Evolutionary conservation across 64 coral and sea anemone genomes (phyloP), one percentile per base, ranked within the genome.

Genomic region (Montipora sp.): DNA sequence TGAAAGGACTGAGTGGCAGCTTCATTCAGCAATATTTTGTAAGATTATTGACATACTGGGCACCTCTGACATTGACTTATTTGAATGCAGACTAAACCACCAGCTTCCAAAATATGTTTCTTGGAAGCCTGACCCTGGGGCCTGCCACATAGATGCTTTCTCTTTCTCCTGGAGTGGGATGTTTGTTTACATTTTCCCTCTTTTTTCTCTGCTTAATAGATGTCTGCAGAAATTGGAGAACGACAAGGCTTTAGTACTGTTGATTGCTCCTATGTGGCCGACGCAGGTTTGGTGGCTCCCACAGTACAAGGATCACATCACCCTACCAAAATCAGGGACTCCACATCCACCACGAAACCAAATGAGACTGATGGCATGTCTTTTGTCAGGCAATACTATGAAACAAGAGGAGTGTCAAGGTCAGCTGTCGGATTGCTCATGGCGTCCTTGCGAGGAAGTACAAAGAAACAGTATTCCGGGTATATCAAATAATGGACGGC

Each of bases 351-450:
- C 78, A 19, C 18, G 85, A 24, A 60, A 50, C 16, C 82, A 82
- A 58, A 65, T 92, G 20, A 47, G 53, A 59, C 79, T 92, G 72
- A 92, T 92, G 66, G 90, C 83, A 75, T 92, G 66, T 84, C 90
- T 80, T 2, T 72, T 84, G 59, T 75, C 91, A 75, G 91, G 91
- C 49, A 93, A 66, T 65, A 70, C 46, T 75, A 47, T 45, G 60
- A 63, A 83, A 23, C 67, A 67, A 55, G 68, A 49, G 69, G 75
- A 22, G 47, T 92, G 65, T 69, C 81, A 59, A 68, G 47, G 44
- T 47, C 59, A 75, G 74, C 77, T 92, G 75, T 75, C 75, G 81
- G 73, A 78, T 83, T 92, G 19, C 55, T 90, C 77, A 90, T 90
- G 72, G 73, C 91, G 47, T 87, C 83, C 19, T 87, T 75, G 91